These are phyloP conservation scores for Papilio elwesi DNA, from an alignment of 2,888 invertebrate species.

Conservation along the genomic window DNA sequence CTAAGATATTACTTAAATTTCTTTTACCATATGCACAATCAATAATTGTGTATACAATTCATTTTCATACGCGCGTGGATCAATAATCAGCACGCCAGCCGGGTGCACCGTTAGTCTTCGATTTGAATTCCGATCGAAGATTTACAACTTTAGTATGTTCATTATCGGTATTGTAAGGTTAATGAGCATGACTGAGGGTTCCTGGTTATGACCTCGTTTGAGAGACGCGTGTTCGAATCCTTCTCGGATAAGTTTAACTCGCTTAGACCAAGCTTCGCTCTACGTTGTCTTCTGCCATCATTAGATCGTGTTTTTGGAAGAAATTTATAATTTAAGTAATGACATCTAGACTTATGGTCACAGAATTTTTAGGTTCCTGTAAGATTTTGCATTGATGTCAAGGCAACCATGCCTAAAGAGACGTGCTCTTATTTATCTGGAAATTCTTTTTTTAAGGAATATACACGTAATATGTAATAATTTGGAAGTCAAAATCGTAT, in stretches of 20 bases:
- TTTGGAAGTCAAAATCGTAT: no score
- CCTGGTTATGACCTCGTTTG: background rate
- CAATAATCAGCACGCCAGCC: conserved; percentile 10
- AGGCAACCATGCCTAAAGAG: no score
- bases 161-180: conserved; percentile 13
- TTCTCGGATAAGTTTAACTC: background rate
- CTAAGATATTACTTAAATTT: background rate
- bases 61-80: conserved; percentile 3
- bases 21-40: background rate
- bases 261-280: no score
- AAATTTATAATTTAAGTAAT: no score
- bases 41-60: conserved; percentile 3
- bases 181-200: conserved; percentile 15
- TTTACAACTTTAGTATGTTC: conserved; percentile 15
- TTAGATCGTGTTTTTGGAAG: no score
- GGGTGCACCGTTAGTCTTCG: conserved; percentile 17
- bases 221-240: conserved; percentile 10
- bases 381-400: no score
- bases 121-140: conserved; percentile 21
- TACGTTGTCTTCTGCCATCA: no score
- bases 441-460: no score
- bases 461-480: no score
- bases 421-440: no score
- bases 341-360: no score
- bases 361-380: no score